A percentile compares a stretch with the other conserved stretches of the same genome.
These are phyloP conservation scores for Anneissia japonica DNA, from an alignment of 35 echinoderm and acorn worm species.

Conservation along the genomic window DNA sequence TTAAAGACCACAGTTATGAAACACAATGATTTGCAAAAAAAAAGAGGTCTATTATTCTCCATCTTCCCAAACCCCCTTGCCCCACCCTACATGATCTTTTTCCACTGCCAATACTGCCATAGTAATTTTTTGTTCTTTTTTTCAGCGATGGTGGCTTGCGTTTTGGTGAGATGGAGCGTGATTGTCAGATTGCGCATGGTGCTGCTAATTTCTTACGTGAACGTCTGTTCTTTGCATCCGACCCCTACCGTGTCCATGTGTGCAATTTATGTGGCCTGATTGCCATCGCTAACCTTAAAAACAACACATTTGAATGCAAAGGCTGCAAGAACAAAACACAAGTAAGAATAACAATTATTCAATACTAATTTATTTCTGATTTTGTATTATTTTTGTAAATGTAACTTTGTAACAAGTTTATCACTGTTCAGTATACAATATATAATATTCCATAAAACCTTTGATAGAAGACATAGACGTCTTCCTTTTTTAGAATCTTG, in stretches of 20 bases:
- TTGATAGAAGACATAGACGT: no score
- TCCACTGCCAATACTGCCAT: no score
- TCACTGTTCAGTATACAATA: no score
- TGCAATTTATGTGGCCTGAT: conserved; percentile 96
- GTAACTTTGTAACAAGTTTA: no score
- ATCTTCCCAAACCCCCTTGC: no score
- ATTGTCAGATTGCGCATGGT: conserved; percentile 98
- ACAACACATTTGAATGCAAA: conserved; percentile 97
- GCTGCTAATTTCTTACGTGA: conserved; percentile 93
- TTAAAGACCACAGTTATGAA: no score
- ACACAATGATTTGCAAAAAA: no score
- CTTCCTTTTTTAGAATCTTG: no score
- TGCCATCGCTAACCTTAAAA: conserved; percentile 90
- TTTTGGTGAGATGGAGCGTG: conserved; percentile 98
- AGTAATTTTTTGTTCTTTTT: neutral
- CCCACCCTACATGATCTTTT: no score
- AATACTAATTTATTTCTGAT: neutral
- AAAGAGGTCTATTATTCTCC: no score
- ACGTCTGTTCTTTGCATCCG: conserved; percentile 90
- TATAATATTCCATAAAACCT: no score
- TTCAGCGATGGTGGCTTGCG: conserved; percentile 94
- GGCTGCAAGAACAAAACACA: conserved; percentile 99
- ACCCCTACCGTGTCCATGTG: conserved; percentile 92
- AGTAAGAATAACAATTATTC: conserved; percentile 31
- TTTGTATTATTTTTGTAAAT: no score